Conservation (phyloP, 2,113 vertebrate species). For the Emydura subglobosa region DNA sequence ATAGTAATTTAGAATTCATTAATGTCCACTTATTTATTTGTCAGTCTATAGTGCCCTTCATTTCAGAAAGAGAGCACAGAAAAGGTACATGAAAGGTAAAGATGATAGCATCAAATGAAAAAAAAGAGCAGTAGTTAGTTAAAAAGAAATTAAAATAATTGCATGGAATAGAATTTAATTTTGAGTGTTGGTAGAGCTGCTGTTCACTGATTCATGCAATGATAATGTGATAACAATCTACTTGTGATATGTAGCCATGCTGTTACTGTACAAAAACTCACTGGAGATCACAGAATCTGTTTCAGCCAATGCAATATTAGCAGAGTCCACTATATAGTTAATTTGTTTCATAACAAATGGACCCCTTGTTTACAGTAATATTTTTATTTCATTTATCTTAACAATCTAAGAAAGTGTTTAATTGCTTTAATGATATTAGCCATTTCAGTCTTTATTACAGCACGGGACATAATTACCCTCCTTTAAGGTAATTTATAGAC, state of each 20-base stretch:
- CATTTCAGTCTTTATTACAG: slow-evolving; percentile 74
- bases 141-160: slow-evolving; percentile 13
- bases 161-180: background rate
- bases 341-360: slow-evolving; percentile 32
- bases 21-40: background rate
- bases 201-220: background rate
- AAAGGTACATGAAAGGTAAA: background rate
- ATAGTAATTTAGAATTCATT: background rate
- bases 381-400: slow-evolving; percentile 82
- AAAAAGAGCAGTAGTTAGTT: background rate
- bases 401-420: slow-evolving; percentile 79
- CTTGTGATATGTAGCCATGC: background rate
- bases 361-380: slow-evolving; percentile 69
- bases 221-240: background rate
- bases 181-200: background rate
- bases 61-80: background rate
- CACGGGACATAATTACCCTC: slow-evolving; percentile 79
- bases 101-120: background rate
- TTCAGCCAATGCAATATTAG: background rate
- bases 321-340: slow-evolving; percentile 40
- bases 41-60: accelerated
- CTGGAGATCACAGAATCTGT: background rate
- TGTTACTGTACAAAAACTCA: background rate
- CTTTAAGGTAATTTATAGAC: slow-evolving; percentile 85
- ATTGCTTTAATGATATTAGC: slow-evolving; percentile 83